phyloP scores from a whole-genome alignment of 2,113 vertebrate genomes.

The Oncorhynchus mykiss region DNA sequence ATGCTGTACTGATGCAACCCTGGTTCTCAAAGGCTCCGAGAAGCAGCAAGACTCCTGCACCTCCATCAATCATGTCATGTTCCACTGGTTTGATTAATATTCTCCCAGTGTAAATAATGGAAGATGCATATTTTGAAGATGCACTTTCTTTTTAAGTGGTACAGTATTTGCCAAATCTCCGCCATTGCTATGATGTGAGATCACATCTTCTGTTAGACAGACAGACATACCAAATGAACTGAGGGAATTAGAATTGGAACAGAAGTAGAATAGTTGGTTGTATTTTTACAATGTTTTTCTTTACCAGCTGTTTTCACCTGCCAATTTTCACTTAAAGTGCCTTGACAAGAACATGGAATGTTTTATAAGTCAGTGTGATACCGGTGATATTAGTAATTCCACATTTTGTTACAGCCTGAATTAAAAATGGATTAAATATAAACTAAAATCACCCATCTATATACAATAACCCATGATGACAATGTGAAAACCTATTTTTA shows the following conservation, averaged over 20 bases:
- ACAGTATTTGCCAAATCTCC: background rate
- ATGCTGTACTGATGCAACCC: background rate
- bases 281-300: background rate
- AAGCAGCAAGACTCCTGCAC: slow-evolving; percentile 7
- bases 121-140: slow-evolving; percentile 9
- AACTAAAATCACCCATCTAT: too few species aligned
- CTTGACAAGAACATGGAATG: too few species aligned
- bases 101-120: background rate
- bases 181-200: background rate
- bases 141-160: background rate
- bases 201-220: background rate
- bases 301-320: too few species aligned
- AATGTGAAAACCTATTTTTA: too few species aligned
- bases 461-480: too few species aligned
- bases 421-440: too few species aligned
- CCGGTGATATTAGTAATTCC: too few species aligned
- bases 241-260: background rate
- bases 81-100: slow-evolving; percentile 1
- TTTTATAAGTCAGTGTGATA: too few species aligned
- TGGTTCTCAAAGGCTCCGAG: background rate
- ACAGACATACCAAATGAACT: background rate
- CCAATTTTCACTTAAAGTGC: too few species aligned
- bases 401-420: too few species aligned
- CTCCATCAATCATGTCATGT: slow-evolving; percentile 6
- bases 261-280: slow-evolving; percentile 1